phyloP scores from a whole-genome alignment of 2,113 vertebrate genomes.

The Nestor notabilis region DNA sequence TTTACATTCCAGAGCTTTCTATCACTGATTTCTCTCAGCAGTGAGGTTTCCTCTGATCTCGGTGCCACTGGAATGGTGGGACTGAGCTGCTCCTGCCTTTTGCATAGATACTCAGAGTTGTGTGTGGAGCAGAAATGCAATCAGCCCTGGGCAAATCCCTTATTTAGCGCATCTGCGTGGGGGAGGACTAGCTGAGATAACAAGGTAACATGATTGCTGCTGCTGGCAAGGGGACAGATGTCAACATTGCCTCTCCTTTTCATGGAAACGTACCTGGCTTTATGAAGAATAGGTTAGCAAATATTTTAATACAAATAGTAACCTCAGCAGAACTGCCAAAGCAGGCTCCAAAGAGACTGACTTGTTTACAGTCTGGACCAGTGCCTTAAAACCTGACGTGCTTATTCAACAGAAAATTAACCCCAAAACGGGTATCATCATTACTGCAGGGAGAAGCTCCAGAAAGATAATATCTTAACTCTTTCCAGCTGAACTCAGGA shows the following conservation, averaged over 20 bases:
- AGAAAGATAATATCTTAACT: slow-evolving; percentile 44
- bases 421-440: slow-evolving; percentile 39
- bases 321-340: slow-evolving; percentile 42
- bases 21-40: not conserved
- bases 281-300: slow-evolving; percentile 66
- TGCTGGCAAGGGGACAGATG: slow-evolving; percentile 19
- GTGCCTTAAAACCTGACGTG: slow-evolving; percentile 60
- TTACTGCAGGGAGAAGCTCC: slow-evolving; percentile 13
- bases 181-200: not conserved
- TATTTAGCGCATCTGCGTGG: not conserved
- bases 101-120: not conserved
- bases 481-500: slow-evolving; percentile 45
- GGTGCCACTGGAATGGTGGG: not conserved
- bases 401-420: slow-evolving; percentile 70
- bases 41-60: not conserved
- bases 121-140: not conserved
- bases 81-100: not conserved
- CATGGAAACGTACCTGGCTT: slow-evolving; percentile 53
- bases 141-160: not conserved
- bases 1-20: slow-evolving; percentile 1
- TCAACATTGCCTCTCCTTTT: slow-evolving; percentile 55
- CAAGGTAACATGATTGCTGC: not conserved
- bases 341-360: slow-evolving; percentile 63
- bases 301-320: slow-evolving; percentile 53
- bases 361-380: slow-evolving; percentile 63